Conservation (phyloP, 2,888 invertebrate genomes). For the Luffia ferchaultella region DNA sequence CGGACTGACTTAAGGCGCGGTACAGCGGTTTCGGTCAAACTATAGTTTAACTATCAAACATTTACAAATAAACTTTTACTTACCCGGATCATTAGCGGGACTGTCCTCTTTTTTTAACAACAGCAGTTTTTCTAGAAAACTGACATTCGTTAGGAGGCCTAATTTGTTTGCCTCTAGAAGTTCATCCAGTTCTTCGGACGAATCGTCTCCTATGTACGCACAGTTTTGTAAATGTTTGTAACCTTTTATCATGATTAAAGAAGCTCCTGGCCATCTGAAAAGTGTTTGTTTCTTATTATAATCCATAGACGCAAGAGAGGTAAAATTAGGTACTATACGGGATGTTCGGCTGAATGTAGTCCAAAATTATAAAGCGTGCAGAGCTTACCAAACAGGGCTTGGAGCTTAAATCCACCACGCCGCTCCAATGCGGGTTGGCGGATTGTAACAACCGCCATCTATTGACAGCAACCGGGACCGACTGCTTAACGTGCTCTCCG, state of each 20-base stretch:
- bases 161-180: conserved; percentile 52
- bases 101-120: conserved; percentile 48
- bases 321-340: too few relatives aligned
- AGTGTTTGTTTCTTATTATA: conserved; percentile 34
- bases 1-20: too few relatives aligned
- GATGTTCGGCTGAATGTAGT: too few relatives aligned
- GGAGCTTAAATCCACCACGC: not conserved
- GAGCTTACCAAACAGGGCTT: not conserved
- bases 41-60: too few relatives aligned
- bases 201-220: conserved; percentile 83
- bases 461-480: too few relatives aligned
- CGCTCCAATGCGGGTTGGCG: too few relatives aligned
- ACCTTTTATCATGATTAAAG: conserved; percentile 78
- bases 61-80: too few relatives aligned
- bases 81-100: conserved; percentile 68
- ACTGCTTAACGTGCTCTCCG: too few relatives aligned
- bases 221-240: conserved; percentile 81
- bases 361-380: too few relatives aligned
- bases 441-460: too few relatives aligned
- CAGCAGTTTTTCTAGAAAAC: conserved; percentile 35
- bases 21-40: too few relatives aligned
- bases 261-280: conserved; percentile 77
- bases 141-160: conserved; percentile 36
- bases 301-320: too few relatives aligned
- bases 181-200: conserved; percentile 78